Evolutionary conservation across 2,888 invertebrate genomes (phyloP).

Genomic region (Sacculina carcini): DNA sequence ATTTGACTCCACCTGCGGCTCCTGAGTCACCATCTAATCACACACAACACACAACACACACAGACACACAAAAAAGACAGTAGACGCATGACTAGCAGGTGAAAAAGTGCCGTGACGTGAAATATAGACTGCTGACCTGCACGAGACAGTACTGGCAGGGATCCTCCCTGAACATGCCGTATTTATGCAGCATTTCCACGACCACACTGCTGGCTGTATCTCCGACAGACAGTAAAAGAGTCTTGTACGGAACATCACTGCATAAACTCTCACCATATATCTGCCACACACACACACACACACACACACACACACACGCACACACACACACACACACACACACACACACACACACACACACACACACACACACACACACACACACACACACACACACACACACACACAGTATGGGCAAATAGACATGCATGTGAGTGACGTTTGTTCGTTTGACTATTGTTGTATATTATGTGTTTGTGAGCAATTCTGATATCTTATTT

Average conservation of each 20-base stretch:
- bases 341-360: no score
- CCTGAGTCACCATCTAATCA: conserved; percentile 8
- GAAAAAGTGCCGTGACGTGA: no score
- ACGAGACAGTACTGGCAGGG: conserved; percentile 77
- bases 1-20: conserved; percentile 7
- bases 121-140: conserved; percentile 35
- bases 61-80: background rate
- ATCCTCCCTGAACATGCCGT: conserved; percentile 70
- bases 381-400: no score
- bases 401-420: no score
- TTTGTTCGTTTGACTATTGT: no score
- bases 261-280: conserved; percentile 91
- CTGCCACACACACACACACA: conserved; percentile 19
- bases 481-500: no score
- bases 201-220: conserved; percentile 82
- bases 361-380: no score
- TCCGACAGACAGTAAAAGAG: conserved; percentile 66
- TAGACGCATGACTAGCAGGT: background rate
- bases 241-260: conserved; percentile 94
- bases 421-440: no score
- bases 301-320: no score
- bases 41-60: conserved; percentile 10
- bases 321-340: no score
- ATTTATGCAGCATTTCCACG: conserved; percentile 86
- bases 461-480: no score